Base-by-base conservation (phyloP, 2,888 invertebrate genomes). In the Rugalucina vietnamica region DNA sequence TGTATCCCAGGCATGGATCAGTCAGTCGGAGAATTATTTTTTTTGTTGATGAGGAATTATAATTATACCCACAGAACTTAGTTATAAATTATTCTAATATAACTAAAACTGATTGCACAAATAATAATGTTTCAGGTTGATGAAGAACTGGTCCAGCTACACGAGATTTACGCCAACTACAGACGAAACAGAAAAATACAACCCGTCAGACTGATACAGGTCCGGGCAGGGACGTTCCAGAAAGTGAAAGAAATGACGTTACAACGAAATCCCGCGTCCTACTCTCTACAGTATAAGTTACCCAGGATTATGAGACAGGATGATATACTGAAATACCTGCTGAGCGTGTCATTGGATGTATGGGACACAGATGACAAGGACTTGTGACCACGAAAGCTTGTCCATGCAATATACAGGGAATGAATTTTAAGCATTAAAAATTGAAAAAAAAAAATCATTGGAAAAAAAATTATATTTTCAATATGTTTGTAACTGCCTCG, bases 201-300 rank as follows among this genome's bases (percentile, higher is more conserved):
- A n/a, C 74, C 79, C 29, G 32, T 86, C 0, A 54, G 57, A n/a
- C 49, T 86, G 3, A 65, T 84, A 18, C 81, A 82, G 49, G 69
- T 86, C 1, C 34, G 34, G 8, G n/a, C 5, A 29, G 84, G 86
- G 18, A 80, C 86, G 36, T 82, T 86, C 36, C 79, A 86, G 4
- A 37, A 34, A 10, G 21, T 86, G 2, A 65, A 57, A 10, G 50
- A 74, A n/a, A 1, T 71, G n/a, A 74, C 71, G 1, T 27, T 81
- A 12, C 32, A 21, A n/a, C 14, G 71, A 1, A 86, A 86, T 32
- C 71, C 57, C 4, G 69, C 43, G 1, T 69, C 74, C 18, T 74
- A 77, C n/a, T 27, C 71, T 49, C 77, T 81, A 71, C 86, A 86
- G 36, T 84, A 79, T 60, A 86, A 86, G 71, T 75, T 81, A 39